These are phyloP conservation scores for pig (Sus scrofa) DNA, from an alignment of 2,113 vertebrate species.

Conservation along the genomic window DNA sequence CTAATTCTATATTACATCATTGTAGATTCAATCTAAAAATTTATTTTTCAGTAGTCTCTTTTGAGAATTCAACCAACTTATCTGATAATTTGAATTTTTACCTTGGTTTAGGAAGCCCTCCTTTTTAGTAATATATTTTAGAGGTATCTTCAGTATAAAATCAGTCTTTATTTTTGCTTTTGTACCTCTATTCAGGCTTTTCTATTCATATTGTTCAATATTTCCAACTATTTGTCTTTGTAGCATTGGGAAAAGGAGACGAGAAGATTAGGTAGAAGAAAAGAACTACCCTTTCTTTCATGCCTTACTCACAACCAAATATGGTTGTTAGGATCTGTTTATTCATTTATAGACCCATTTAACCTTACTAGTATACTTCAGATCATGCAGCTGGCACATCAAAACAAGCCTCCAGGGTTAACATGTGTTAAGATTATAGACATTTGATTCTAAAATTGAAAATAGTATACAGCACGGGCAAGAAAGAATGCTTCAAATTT, in stretches of 20 bases:
- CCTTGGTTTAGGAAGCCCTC: neutral
- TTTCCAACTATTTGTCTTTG: neutral
- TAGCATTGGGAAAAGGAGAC: neutral
- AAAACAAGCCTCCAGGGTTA: neutral
- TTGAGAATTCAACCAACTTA: neutral
- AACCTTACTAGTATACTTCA: neutral
- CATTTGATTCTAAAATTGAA: conserved; percentile 15
- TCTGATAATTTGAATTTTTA: neutral
- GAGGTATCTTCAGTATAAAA: neutral
- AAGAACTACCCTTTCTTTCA: neutral
- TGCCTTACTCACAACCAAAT: neutral
- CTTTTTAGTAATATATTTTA: neutral
- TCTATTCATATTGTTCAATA: neutral
- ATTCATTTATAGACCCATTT: neutral
- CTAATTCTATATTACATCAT: neutral
- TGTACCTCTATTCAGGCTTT: neutral
- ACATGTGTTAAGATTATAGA: neutral
- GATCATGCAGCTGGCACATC: neutral
- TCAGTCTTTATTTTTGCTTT: neutral
- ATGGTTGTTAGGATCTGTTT: neutral
- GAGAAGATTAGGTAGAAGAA: neutral
- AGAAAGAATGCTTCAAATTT: neutral
- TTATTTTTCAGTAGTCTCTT: neutral
- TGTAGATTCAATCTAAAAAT: neutral
- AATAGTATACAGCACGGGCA: neutral